Base-by-base conservation (phyloP, 2,113 vertebrate species). In the Silurus glanis region DNA sequence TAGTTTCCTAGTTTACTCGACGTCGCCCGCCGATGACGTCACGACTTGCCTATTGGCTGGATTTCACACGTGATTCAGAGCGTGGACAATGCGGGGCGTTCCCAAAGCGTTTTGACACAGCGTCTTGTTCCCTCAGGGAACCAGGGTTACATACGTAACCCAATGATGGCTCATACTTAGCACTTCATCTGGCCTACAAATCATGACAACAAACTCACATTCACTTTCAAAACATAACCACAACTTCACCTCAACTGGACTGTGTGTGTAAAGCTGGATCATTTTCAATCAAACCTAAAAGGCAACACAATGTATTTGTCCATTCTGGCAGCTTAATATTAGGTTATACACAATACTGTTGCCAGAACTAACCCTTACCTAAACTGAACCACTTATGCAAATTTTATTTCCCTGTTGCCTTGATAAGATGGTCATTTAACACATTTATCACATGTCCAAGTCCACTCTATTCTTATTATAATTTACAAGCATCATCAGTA, bases 101-200 rank as follows among this genome's bases (percentile, higher is more conserved):
- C 37, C 37, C 37, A 37, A 37, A 37, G 2, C 37, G 2, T 37
- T 37, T 37, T 37, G 37, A 37, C 37, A 37, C 37, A 37, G 37
- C 37, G 37, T 37, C 37, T 37, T 37, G 37, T 37, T 37, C 37
- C 2, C 37, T 37, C 37, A 37, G 37, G 37, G 37, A 37, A 37
- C 37, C 3, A 37, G 37, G 37, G 37, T 37, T 37, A 37, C 37
- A 37, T 37, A 37, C 37, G 37, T 12, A 28, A 61, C 17, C 17
- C 56, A 80, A 23, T 61, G 28, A 59, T 80, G 56, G 78, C 56
- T 80, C 56, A 45, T 80, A 80, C 78, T 80, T 62, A 81, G 1
- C 79, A 81, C 79, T 62, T 81, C 45, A 62, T 49, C 56, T 81
- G 37, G 9, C 19, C 12, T 81, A 81, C 19, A 47, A 62, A 81